Evolutionary conservation across 2,888 invertebrate genomes (phyloP).

Genomic region (Eupeodes latifasciatus): DNA sequence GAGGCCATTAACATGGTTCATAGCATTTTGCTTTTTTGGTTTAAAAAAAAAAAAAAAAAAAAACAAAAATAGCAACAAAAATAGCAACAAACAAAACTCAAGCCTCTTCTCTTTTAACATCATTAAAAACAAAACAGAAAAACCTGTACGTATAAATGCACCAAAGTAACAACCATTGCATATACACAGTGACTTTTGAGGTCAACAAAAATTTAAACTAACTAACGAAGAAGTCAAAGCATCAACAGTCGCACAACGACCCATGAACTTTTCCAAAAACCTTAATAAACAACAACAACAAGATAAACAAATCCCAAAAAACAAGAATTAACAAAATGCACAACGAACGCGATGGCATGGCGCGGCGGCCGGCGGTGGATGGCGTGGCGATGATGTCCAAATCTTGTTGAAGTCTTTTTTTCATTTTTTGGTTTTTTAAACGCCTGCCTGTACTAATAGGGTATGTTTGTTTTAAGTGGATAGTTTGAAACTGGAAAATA

Average conservation of each 20-base stretch:
- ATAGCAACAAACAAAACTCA: slow-evolving; percentile 14
- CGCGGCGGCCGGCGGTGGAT: too few species aligned
- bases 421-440: slow-evolving; percentile 5
- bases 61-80: too few species aligned
- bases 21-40: slow-evolving; percentile 56
- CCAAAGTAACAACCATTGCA: slow-evolving; percentile 44
- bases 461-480: slow-evolving; percentile 17
- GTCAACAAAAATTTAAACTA: slow-evolving; percentile 66
- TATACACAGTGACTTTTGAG: slow-evolving; percentile 60
- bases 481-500: neutral
- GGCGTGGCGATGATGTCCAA: slow-evolving; percentile 10
- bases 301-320: slow-evolving; percentile 12
- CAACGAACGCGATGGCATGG: neutral
- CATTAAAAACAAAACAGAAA: slow-evolving; percentile 17
- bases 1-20: slow-evolving; percentile 72
- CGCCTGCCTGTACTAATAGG: slow-evolving; percentile 19
- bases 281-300: slow-evolving; percentile 49
- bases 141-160: slow-evolving; percentile 73
- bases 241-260: slow-evolving; percentile 74
- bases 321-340: slow-evolving; percentile 54
- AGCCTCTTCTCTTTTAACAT: slow-evolving; percentile 32
- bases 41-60: slow-evolving; percentile 10
- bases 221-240: slow-evolving; percentile 64
- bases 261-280: slow-evolving; percentile 74
- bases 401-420: slow-evolving; percentile 41